A percentile compares a stretch with the other conserved stretches of the same genome.
Conservation (phyloP, 2,888 invertebrate genomes). For the Ypsolopha sequella region DNA sequence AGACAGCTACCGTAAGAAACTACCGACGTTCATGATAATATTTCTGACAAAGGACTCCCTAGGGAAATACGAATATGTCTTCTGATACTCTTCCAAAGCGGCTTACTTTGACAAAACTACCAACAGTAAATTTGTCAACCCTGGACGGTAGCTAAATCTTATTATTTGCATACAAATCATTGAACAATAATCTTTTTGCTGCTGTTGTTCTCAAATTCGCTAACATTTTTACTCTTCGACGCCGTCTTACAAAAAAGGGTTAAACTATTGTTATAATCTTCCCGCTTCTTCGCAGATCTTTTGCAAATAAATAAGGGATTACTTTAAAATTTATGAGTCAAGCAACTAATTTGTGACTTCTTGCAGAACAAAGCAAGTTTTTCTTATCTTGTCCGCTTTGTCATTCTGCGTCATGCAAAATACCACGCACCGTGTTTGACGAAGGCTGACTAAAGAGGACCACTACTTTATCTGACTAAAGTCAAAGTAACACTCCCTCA, state of each 20-base stretch:
- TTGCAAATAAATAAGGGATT: conserved; percentile 18
- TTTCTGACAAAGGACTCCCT: conserved; percentile 28
- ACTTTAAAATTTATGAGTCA: conserved; percentile 9
- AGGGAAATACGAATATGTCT: conserved; percentile 23
- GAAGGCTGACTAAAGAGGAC: conserved; percentile 1
- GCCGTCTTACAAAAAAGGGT: conserved; percentile 32
- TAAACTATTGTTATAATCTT: conserved; percentile 14
- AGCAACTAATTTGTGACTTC: conserved; percentile 26
- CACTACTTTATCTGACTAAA: background rate
- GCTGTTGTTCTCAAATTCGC: conserved; percentile 18
- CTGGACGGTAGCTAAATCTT: conserved; percentile 59
- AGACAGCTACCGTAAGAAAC: too few species aligned
- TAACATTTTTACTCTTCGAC: conserved; percentile 51
- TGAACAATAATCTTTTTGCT: conserved; percentile 37
- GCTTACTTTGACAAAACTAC: conserved; percentile 17
- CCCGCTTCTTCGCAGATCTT: conserved; percentile 11
- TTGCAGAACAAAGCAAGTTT: conserved; percentile 10
- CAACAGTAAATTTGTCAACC: conserved; percentile 38
- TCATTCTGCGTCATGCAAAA: conserved; percentile 1
- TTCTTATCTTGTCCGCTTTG: conserved; percentile 8
- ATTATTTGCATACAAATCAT: conserved; percentile 64
- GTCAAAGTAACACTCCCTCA: background rate
- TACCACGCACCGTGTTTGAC: background rate
- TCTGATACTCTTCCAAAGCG: conserved; percentile 20
- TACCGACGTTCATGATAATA: conserved; percentile 1